A percentile compares a stretch with the other conserved stretches of the same genome.
These are phyloP conservation scores for Alca torda DNA, from an alignment of 2,797 vertebrate species.

Conservation along the genomic window DNA sequence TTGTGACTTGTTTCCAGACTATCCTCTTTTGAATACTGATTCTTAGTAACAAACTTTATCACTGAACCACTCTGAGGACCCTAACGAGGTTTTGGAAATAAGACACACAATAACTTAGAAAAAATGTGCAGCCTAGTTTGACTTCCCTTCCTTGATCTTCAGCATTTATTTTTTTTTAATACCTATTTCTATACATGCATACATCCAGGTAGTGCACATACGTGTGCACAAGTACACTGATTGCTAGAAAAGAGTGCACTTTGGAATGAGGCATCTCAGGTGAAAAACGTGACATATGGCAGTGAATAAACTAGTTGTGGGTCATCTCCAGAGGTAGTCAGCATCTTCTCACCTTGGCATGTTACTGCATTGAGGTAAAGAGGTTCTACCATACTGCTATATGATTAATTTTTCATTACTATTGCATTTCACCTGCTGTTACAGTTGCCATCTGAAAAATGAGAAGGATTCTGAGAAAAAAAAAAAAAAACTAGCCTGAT, in stretches of 20 bases:
- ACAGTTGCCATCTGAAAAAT: not conserved
- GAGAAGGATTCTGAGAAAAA: not conserved
- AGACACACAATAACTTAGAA: not conserved
- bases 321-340: not conserved
- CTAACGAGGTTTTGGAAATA: not conserved
- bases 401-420: not conserved
- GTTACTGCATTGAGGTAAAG: not conserved
- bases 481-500: not conserved
- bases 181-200: not conserved
- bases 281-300: accelerated
- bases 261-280: not conserved
- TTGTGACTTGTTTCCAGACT: not conserved
- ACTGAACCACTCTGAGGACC: not conserved
- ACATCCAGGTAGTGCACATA: not conserved
- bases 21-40: not conserved
- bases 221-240: not conserved
- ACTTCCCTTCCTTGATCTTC: not conserved
- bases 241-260: not conserved
- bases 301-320: not conserved
- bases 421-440: not conserved
- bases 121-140: not conserved
- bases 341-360: not conserved
- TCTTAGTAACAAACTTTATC: not conserved
- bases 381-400: not conserved
- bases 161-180: not conserved